Evolutionary conservation across 2,113 vertebrate genomes (phyloP), one percentile per base, ranked within the genome.

Genomic region (Microcebus tavaratra): DNA sequence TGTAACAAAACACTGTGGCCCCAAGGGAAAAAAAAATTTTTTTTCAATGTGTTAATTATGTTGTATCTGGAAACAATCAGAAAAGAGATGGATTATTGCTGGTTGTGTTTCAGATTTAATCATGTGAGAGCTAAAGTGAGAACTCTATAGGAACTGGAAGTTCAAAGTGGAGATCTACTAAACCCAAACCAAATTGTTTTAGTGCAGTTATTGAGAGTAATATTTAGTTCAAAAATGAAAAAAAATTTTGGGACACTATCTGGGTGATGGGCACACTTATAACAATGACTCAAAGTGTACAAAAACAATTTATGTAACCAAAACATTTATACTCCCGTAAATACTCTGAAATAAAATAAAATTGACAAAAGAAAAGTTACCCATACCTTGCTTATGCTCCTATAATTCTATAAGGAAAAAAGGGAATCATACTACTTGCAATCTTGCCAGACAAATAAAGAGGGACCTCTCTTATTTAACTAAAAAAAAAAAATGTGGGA

Each of bases 161-260:
- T 84, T 94, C 55, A 80, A 95, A 91, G 39, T 70, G 36, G 79
- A 70, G n/a, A 65, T 42, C 53, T 95, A 65, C 23, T 73, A 73
- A 82, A 55, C 27, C 12, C 45, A 63, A 95, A 59, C 50, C 34
- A 86, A 70, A 86, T 55, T 39, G 59, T 88, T 88, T 92, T 59
- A 36, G 39, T 79, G 34, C 36, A 91, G n/a, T 27, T 50, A 50
- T 18, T 76, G 45, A 87, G 45, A 57, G 3, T 65, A 65, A 73
- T 23, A 79, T 48, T 70, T 39, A 55, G 45, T 75, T 70, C 15
- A 73, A 80, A 95, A 61, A 36, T 73, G 55, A 76, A 48, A 72
- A 79, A 70, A 75, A 55, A 55, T 18, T 18, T 17, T 55, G 13
- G 50, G 50, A 53, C 50, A 53, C 50, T 53, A 53, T 53, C 50